A percentile compares a stretch with the other conserved stretches of the same genome.
Conservation (phyloP, 2,113 vertebrate species). For the Stigmatopora nigra region DNA sequence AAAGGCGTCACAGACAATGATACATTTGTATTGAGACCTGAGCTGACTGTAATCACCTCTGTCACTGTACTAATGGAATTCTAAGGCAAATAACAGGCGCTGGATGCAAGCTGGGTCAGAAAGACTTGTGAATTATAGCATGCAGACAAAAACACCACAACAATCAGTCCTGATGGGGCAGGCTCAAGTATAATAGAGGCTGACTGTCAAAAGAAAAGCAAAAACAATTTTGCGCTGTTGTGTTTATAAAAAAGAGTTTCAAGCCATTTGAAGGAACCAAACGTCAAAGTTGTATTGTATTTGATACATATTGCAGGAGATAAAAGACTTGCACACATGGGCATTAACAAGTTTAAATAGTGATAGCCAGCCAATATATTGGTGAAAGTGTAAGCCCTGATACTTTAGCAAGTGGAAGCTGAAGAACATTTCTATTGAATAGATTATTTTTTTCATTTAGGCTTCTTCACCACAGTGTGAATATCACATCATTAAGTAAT, state of each 20-base stretch:
- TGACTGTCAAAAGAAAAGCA: constrained; percentile 31
- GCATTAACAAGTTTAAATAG: not conserved
- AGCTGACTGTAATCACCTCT: constrained; percentile 52
- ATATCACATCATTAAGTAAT: constrained; percentile 11
- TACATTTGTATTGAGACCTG: constrained; percentile 49
- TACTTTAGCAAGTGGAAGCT: not conserved
- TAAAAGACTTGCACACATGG: constrained; percentile 1
- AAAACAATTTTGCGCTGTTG: constrained; percentile 36
- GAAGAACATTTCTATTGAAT: constrained; percentile 3
- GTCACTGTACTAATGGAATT: constrained; percentile 54
- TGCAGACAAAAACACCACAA: constrained; percentile 30
- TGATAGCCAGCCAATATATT: not conserved
- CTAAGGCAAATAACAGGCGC: constrained; percentile 40
- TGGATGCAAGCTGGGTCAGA: constrained; percentile 27
- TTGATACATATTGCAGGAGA: constrained; percentile 10
- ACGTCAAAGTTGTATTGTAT: not conserved
- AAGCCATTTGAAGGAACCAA: constrained; percentile 50
- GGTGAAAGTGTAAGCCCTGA: not conserved
- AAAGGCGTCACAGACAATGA: constrained; percentile 49
- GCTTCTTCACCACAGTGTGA: constrained; percentile 3
- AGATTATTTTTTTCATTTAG: constrained; percentile 4
- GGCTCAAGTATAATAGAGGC: constrained; percentile 25
- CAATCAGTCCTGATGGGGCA: constrained; percentile 14
- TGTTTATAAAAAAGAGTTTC: constrained; percentile 49
- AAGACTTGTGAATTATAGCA: constrained; percentile 16